These are phyloP conservation scores for Acleris cristana DNA, from an alignment of 2,888 invertebrate species.

Conservation along the genomic window DNA sequence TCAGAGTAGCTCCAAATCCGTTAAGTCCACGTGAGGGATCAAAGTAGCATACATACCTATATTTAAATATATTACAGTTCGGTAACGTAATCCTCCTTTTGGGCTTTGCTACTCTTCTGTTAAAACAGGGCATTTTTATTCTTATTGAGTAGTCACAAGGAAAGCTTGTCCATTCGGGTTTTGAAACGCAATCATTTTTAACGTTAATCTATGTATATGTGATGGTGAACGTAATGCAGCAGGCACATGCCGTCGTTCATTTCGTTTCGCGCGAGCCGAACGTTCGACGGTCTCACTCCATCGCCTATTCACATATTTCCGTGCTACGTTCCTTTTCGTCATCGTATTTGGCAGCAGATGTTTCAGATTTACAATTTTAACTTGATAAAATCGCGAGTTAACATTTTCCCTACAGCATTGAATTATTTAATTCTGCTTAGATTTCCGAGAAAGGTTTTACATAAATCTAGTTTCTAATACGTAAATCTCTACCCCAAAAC, in stretches of 20 bases:
- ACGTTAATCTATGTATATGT: too few species aligned
- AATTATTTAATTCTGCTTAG: neutral
- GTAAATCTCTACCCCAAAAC: neutral
- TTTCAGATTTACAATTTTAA: constrained; percentile 32
- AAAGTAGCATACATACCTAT: too few species aligned
- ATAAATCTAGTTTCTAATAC: neutral
- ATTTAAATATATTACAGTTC: too few species aligned
- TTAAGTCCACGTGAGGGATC: too few species aligned
- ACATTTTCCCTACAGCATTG: constrained; percentile 1
- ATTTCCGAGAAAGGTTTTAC: neutral
- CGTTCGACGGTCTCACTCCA: constrained; percentile 11
- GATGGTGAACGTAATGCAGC: constrained; percentile 9
- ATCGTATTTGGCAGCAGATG: constrained; percentile 36
- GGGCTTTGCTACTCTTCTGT: too few species aligned
- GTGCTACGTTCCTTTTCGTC: constrained; percentile 28
- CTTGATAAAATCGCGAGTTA: constrained; percentile 21
- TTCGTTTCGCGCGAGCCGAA: constrained; percentile 24
- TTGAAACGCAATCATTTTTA: too few species aligned
- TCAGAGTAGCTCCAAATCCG: too few species aligned
- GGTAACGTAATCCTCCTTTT: too few species aligned
- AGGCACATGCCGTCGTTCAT: constrained; percentile 16
- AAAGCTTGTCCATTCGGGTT: too few species aligned
- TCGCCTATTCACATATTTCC: constrained; percentile 28
- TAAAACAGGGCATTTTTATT: too few species aligned
- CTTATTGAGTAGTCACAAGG: too few species aligned